These are phyloP conservation scores for Aphidoletes aphidimyza DNA, from an alignment of 2,888 invertebrate genomes.

Conservation along the genomic window DNA sequence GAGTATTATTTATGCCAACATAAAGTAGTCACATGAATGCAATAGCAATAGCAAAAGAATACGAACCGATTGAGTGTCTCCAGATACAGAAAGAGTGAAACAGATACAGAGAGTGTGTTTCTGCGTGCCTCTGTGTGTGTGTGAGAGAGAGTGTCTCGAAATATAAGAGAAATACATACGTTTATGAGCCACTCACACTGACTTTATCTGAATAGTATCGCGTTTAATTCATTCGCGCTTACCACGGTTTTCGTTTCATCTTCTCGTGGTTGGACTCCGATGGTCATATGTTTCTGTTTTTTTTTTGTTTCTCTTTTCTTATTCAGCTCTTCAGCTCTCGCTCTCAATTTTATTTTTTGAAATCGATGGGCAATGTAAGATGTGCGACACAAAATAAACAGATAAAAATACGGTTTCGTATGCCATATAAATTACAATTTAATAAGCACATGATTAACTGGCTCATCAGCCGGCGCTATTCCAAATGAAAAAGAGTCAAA, in stretches of 20 bases:
- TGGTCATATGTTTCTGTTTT: too few species aligned
- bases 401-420: neutral
- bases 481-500: neutral
- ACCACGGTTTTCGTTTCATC: constrained; percentile 10
- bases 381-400: neutral
- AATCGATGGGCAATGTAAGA: neutral
- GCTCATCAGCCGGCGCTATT: too few species aligned
- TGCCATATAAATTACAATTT: constrained; percentile 26
- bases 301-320: neutral
- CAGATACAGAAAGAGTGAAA: too few species aligned
- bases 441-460: neutral
- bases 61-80: neutral
- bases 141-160: neutral
- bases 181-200: constrained; percentile 23
- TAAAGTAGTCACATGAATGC: neutral
- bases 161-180: neutral
- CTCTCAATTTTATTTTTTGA: neutral
- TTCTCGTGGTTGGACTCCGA: too few species aligned
- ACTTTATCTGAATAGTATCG: constrained; percentile 30
- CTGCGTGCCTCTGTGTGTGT: neutral
- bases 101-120: too few species aligned
- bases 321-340: neutral
- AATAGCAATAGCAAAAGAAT: neutral
- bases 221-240: constrained; percentile 33
- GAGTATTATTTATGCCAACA: constrained; percentile 6